These are phyloP conservation scores for Patella caerulea DNA, from an alignment of 2,888 invertebrate species.

Conservation along the genomic window DNA sequence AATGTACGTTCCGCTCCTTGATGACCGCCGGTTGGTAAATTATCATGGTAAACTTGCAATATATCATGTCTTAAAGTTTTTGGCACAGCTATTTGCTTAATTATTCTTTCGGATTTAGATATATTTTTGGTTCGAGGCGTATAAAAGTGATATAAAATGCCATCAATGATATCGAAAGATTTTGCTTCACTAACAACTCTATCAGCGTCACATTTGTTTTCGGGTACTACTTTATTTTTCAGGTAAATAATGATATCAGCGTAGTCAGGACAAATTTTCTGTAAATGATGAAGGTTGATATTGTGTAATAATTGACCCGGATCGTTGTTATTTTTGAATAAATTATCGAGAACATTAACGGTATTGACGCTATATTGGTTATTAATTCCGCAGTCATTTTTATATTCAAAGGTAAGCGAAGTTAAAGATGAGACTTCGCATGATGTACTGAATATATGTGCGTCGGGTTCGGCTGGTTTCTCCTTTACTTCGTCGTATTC, in stretches of 20 bases:
- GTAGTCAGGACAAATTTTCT: no score
- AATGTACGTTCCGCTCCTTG: slow-evolving; percentile 22
- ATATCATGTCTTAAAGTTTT: slow-evolving; percentile 25
- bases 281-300: no score
- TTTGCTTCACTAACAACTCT: no score
- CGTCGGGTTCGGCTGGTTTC: not conserved
- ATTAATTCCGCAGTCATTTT: not conserved
- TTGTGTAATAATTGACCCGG: no score
- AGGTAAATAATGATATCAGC: no score
- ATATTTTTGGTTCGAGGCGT: slow-evolving; percentile 18
- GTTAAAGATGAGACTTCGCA: not conserved
- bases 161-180: slow-evolving; percentile 6
- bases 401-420: not conserved
- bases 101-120: not conserved
- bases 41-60: slow-evolving; percentile 26
- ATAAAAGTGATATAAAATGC: slow-evolving; percentile 16
- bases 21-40: slow-evolving; percentile 24
- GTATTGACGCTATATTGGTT: not conserved
- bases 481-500: slow-evolving; percentile 12
- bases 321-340: no score
- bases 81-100: slow-evolving; percentile 23
- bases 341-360: no score
- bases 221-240: no score
- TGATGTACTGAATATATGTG: no score
- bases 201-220: no score